A percentile compares a stretch with the other conserved stretches of the same genome.
Conservation (phyloP, 2,113 vertebrate species). For the Microtus pennsylvanicus region DNA sequence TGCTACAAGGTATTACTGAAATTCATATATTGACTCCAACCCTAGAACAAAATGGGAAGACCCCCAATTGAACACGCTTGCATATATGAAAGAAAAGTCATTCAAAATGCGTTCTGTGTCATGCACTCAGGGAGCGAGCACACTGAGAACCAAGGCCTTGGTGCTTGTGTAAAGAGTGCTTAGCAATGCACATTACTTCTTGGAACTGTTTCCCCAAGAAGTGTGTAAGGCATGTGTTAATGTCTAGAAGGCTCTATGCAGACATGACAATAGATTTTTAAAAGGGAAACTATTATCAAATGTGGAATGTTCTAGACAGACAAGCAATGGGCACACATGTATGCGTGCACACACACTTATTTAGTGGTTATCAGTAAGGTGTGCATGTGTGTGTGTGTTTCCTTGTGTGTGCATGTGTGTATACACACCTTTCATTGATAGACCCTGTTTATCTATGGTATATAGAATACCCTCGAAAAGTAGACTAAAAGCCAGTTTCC, state of each 20-base stretch:
- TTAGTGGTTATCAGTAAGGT: background rate
- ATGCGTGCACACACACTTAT: background rate
- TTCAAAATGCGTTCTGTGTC: background rate
- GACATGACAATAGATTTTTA: background rate
- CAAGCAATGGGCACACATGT: background rate
- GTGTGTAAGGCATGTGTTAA: background rate
- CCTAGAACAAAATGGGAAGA: conserved; percentile 77
- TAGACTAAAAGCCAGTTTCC: background rate
- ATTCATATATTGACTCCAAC: conserved; percentile 57
- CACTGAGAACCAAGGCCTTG: background rate
- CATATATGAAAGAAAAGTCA: conserved; percentile 50
- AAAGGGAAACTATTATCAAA: background rate
- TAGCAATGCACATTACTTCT: background rate
- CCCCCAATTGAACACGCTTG: conserved; percentile 74
- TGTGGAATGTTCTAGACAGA: background rate
- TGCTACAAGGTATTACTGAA: conserved; percentile 62
- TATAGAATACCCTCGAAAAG: background rate
- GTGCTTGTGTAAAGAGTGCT: background rate
- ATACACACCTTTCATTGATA: background rate
- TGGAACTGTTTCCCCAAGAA: background rate
- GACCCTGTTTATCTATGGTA: conserved; percentile 12
- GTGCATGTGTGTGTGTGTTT: background rate
- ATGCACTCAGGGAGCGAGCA: background rate
- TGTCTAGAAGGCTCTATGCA: background rate
- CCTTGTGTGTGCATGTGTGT: background rate